A percentile compares a stretch with the other conserved stretches of the same genome.
These are phyloP conservation scores for Vimba vimba DNA, from an alignment of 2,113 vertebrate genomes.

Conservation along the genomic window DNA sequence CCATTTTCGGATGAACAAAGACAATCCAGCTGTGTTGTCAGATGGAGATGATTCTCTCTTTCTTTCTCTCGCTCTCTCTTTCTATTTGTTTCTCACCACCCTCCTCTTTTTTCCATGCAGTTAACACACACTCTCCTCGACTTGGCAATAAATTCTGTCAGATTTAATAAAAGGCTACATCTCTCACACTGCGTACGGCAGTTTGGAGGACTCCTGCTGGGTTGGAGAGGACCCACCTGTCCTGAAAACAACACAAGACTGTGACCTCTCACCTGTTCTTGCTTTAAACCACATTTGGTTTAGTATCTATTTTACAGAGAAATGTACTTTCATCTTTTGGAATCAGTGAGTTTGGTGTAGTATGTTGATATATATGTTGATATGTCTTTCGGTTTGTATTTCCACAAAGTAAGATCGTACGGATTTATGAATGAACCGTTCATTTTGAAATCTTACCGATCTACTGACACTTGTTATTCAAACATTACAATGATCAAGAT, in stretches of 20 bases:
- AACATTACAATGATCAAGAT: no score
- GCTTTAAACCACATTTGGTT: neutral
- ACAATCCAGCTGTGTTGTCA: constrained; percentile 71
- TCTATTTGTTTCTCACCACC: constrained; percentile 36
- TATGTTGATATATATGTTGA: no score
- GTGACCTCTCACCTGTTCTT: constrained; percentile 21
- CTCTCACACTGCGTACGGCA: constrained; percentile 62
- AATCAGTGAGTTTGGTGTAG: no score
- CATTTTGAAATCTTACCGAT: no score
- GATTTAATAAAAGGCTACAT: constrained; percentile 73
- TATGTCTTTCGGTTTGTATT: no score
- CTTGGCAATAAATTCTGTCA: constrained; percentile 71
- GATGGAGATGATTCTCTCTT: constrained; percentile 59
- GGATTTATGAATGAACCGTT: no score
- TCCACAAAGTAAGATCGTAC: no score
- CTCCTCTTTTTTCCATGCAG: constrained; percentile 31
- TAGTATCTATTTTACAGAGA: neutral
- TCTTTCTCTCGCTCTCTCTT: constrained; percentile 1
- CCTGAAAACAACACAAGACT: constrained; percentile 1
- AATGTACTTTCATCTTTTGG: neutral
- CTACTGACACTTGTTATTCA: no score
- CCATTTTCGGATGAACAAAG: constrained; percentile 57
- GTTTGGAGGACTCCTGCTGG: constrained; percentile 38
- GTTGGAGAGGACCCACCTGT: constrained; percentile 27
- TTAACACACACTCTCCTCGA: constrained; percentile 56